Percentiles rank a stretch among this genome's conserved stretches.
Conservation (phyloP, 2,888 invertebrate species). For the Acleris laterana region DNA sequence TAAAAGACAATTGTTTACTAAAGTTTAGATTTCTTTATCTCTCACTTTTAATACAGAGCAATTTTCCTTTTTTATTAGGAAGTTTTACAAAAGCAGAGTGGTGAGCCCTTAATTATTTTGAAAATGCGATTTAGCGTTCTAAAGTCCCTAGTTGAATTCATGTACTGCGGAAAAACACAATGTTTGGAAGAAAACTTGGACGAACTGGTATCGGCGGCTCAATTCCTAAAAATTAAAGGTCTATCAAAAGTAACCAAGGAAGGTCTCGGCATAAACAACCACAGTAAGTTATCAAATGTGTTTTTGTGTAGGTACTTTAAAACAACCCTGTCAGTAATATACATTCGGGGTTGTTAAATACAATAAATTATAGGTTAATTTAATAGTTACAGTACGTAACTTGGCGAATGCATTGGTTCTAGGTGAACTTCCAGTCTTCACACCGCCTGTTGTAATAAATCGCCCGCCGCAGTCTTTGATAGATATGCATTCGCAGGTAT, state of each 20-base stretch:
- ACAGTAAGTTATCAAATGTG: constrained; percentile 62
- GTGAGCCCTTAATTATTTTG: constrained; percentile 85
- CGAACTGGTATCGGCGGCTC: constrained; percentile 88
- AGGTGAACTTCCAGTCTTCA: constrained; percentile 77
- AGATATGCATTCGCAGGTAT: constrained; percentile 73
- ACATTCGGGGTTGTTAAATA: no score
- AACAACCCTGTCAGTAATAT: no score
- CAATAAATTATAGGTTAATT: no score
- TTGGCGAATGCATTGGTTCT: constrained; percentile 34
- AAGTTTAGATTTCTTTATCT: background rate
- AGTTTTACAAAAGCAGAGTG: constrained; percentile 83
- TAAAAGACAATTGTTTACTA: background rate
- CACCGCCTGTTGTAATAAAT: constrained; percentile 78
- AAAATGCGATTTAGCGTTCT: constrained; percentile 89
- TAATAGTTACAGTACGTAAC: background rate
- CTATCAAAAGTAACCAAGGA: constrained; percentile 84
- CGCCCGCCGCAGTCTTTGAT: constrained; percentile 75
- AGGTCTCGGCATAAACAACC: constrained; percentile 73
- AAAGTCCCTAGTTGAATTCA: constrained; percentile 89
- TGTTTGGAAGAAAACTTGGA: constrained; percentile 88
- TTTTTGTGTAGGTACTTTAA: no score
- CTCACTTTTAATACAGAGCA: no score
- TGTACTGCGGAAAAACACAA: constrained; percentile 90
- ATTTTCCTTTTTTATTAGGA: constrained; percentile 66
- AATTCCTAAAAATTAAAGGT: constrained; percentile 87